phyloP scores from a whole-genome alignment of 2,113 vertebrate species.

The Pavo muticus region DNA sequence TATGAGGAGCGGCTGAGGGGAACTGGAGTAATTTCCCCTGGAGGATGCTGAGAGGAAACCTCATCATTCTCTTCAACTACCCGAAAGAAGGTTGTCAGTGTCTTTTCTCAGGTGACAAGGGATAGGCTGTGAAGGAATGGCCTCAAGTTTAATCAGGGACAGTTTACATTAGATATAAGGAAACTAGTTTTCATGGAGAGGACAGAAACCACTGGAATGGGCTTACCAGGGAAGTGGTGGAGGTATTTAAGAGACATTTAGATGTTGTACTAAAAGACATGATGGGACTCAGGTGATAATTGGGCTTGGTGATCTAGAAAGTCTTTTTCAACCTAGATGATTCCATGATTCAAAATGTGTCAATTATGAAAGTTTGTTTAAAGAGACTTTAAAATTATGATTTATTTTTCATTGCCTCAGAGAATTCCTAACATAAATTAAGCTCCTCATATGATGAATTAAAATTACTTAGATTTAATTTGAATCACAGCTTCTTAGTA shows the following conservation, averaged over 20 bases:
- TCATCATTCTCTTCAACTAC: background rate
- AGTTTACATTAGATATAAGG: background rate
- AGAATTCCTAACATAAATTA: background rate
- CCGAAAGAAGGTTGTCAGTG: background rate
- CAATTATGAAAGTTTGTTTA: background rate
- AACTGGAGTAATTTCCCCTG: background rate
- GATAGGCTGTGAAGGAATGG: background rate
- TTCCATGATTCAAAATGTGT: background rate
- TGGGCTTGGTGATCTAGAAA: background rate
- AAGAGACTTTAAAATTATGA: background rate
- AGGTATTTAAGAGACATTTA: background rate
- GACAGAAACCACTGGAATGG: background rate
- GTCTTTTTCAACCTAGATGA: background rate
- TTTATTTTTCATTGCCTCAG: background rate
- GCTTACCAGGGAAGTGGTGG: background rate
- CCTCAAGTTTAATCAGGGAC: background rate
- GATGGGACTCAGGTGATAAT: background rate
- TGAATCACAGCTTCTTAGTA: background rate
- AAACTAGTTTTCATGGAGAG: background rate
- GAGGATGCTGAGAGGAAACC: background rate
- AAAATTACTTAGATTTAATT: background rate
- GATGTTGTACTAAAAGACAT: background rate
- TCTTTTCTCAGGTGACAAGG: background rate
- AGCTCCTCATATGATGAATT: background rate
- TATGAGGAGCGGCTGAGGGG: background rate